Evolutionary conservation across 1,140 invertebrate genomes (phyloP).

Genomic region (honey bee (Apis mellifera)): Amel_HAv3.1 CM009934.2:4492001-4492500

Average conservation of each 20-base stretch:
- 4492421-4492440: background rate
- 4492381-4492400: background rate
- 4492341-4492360: no score
- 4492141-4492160: background rate
- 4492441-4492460: background rate
- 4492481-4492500: background rate
- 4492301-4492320: background rate
- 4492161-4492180: slow-evolving; percentile 29
- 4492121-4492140: no score
- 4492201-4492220: background rate
- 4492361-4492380: background rate
- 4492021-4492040: no score
- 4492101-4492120: no score
- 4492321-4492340: background rate
- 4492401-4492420: no score
- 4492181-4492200: background rate
- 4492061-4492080: no score
- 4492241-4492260: background rate
- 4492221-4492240: background rate
- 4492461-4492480: background rate
- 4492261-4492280: background rate
- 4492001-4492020: no score
- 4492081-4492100: no score
- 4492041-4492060: no score
- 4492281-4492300: no score